phyloP scores from a whole-genome alignment of 1,140 invertebrate genomes.

The Cotesia vestalis region DNA sequence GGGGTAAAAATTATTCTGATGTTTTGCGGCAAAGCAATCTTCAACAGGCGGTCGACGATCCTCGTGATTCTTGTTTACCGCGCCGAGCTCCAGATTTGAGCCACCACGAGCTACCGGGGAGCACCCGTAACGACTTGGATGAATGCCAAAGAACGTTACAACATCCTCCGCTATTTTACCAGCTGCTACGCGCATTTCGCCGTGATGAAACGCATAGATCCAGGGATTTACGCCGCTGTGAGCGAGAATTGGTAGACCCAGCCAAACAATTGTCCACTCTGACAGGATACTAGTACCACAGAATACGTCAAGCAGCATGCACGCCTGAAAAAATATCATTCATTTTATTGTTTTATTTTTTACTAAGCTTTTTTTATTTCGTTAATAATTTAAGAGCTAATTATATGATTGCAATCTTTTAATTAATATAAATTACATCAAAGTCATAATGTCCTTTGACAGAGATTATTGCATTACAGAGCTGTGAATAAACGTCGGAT shows the following conservation, averaged over 20 bases:
- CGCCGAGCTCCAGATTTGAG: conserved; percentile 55
- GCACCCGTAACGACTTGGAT: conserved; percentile 58
- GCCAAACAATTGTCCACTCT: conserved; percentile 67
- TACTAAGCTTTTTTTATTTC: no score
- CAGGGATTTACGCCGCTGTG: conserved; percentile 74
- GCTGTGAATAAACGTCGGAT: no score
- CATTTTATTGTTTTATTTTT: no score
- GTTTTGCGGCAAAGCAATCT: conserved; percentile 57
- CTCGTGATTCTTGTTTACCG: conserved; percentile 54
- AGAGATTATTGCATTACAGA: conserved; percentile 5
- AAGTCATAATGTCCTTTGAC: no score
- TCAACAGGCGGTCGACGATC: conserved; percentile 48
- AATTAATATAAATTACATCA: no score
- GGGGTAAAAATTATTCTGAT: conserved; percentile 47
- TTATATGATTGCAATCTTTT: no score
- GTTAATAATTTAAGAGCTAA: no score
- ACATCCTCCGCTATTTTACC: conserved; percentile 68
- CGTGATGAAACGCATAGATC: conserved; percentile 75
- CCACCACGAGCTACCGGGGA: conserved; percentile 52
- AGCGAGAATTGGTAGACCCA: conserved; percentile 69
- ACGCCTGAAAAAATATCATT: conserved; percentile 62
- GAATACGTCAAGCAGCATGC: conserved; percentile 69
- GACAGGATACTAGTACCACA: conserved; percentile 65
- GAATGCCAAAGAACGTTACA: conserved; percentile 61
- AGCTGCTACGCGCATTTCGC: conserved; percentile 72